Base-by-base conservation (phyloP, 2,113 vertebrate genomes). In the Dipodomys spectabilis region DNA sequence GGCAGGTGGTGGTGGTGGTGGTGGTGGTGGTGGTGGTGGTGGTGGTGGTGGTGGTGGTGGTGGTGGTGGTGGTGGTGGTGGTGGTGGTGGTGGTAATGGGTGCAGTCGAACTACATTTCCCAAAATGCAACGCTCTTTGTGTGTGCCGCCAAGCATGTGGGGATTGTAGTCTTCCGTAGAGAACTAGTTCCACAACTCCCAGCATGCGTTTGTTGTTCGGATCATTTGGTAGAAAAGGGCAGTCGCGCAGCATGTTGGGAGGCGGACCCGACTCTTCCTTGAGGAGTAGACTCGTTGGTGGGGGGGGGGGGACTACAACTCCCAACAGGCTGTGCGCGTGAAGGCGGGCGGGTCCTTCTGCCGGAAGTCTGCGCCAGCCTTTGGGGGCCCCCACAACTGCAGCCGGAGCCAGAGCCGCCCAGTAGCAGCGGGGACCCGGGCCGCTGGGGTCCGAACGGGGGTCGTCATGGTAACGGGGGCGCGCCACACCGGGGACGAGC, bases 391-490 rank as follows among this genome's bases (percentile, higher is more conserved):
- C 82, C 92, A 72, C 82, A 44, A 57, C 79, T 57, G 93, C 90
- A 72, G 82, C n/a, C 32, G 4, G 60, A 94, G 93, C 92, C 60
- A 1, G 71, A 97, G 95, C 90, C 30, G 20, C 87, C 91, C 91
- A 88, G 95, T 94, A 72, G 91, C 95, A 73, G 86, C 32, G 86
- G 96, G 67, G 93, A 96, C 86, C 64, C 0, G 78, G 91, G 89
- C 81, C 81, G 62, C 82, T 83, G 95, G 94, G 95, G 95, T 95
- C 92, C 83, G 53, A 88, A 95, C 88, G 19, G 86, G 94, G 94
- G 79, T 94, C 95, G 68, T 67, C 91, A 97, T 98, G 97, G 97
- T 97, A 96, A 97, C 95, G 28, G 82, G 82, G 81, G 90, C 89
- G 82, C 90, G 75, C 88, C 80, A 74, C 44, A 44, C 65, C 15